Evolutionary conservation across 1,140 invertebrate genomes (phyloP).

Genomic region (Aphidius ervi): DNA sequence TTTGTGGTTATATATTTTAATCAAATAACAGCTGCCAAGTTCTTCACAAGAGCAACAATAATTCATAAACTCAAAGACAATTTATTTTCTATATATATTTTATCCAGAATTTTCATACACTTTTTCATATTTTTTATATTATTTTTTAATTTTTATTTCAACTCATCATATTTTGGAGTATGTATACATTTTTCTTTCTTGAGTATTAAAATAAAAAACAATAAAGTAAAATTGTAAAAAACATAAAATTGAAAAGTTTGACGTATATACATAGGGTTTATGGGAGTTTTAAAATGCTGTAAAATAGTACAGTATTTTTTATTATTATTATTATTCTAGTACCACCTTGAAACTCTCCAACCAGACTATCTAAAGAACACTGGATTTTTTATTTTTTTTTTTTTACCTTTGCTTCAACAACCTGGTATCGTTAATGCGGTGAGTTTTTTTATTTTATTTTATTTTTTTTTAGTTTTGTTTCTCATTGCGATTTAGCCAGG

Average conservation of each 20-base stretch:
- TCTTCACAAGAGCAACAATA: constrained; percentile 16
- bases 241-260: constrained; percentile 53
- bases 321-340: constrained; percentile 44
- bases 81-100: too few species aligned
- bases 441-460: too few species aligned
- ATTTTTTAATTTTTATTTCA: not conserved
- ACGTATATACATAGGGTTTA: constrained; percentile 38
- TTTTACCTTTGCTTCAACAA: too few species aligned
- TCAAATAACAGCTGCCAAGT: too few species aligned
- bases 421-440: too few species aligned
- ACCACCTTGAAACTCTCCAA: constrained; percentile 32
- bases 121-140: not conserved
- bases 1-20: too few species aligned
- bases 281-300: constrained; percentile 48
- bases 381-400: too few species aligned
- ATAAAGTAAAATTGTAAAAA: constrained; percentile 32
- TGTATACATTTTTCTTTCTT: constrained; percentile 17
- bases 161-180: not conserved
- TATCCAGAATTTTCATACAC: too few species aligned
- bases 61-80: constrained; percentile 21
- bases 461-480: too few species aligned
- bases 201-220: constrained; percentile 30
- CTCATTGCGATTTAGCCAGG: too few species aligned
- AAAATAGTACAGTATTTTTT: constrained; percentile 45
- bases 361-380: not conserved